These are phyloP conservation scores for Lasioglossum figueresi DNA, from an alignment of 2,888 invertebrate species.

Conservation along the genomic window DNA sequence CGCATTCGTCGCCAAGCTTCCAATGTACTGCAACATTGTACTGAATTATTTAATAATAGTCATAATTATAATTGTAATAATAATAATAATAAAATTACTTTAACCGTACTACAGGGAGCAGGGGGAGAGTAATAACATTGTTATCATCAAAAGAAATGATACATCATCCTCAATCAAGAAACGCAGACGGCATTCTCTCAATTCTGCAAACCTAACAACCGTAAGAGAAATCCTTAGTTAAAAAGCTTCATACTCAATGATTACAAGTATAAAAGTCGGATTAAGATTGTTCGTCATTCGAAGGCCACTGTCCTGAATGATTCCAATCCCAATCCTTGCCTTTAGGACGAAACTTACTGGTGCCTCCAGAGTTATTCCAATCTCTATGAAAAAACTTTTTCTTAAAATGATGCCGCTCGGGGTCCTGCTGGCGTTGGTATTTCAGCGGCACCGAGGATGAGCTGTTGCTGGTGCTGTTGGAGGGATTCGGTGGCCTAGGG, in stretches of 20 bases:
- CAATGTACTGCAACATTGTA: constrained; percentile 37
- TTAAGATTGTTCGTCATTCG: constrained; percentile 81
- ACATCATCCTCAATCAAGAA: constrained; percentile 35
- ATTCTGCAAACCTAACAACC: constrained; percentile 36
- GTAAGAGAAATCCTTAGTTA: constrained; percentile 33
- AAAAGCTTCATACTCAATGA: constrained; percentile 28
- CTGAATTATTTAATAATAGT: constrained; percentile 12
- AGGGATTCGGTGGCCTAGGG: constrained; percentile 84
- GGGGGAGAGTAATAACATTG: constrained; percentile 26
- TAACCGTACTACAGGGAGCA: constrained; percentile 24
- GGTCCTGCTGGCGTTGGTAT: constrained; percentile 84
- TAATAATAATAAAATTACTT: constrained; percentile 28
- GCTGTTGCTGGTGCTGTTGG: constrained; percentile 82
- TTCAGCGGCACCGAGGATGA: constrained; percentile 75
- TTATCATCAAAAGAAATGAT: constrained; percentile 30
- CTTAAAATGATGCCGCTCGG: constrained; percentile 89
- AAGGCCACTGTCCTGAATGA: constrained; percentile 83
- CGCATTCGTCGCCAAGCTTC: background rate
- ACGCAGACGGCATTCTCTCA: constrained; percentile 26
- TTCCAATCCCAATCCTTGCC: constrained; percentile 91
- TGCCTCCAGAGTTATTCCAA: constrained; percentile 79
- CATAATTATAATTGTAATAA: constrained; percentile 14
- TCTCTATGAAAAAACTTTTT: constrained; percentile 93
- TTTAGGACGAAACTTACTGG: constrained; percentile 89
- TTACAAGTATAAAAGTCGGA: constrained; percentile 41